Conservation (phyloP, 2,888 invertebrate species). For the Hemicrepidius hirtus region DNA sequence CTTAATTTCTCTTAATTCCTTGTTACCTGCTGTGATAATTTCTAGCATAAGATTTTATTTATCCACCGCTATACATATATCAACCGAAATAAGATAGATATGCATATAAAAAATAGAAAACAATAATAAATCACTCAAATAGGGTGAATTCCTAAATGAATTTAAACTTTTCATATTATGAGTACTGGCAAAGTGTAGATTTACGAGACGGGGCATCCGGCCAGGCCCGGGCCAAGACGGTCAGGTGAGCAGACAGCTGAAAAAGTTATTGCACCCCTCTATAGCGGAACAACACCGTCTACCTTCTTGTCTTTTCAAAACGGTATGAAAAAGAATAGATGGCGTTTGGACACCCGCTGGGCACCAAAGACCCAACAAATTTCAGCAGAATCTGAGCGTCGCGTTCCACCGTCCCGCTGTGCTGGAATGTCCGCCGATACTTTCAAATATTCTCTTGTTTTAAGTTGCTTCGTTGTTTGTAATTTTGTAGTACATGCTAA, state of each 20-base stretch:
- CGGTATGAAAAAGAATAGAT: conserved; percentile 61
- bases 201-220: conserved; percentile 59
- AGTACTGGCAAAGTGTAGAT: conserved; percentile 59
- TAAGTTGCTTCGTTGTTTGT: conserved; percentile 45
- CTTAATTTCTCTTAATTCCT: not conserved
- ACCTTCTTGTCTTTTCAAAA: conserved; percentile 61
- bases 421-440: conserved; percentile 56
- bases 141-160: conserved; percentile 26
- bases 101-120: conserved; percentile 2
- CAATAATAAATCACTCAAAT: conserved; percentile 25
- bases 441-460: conserved; percentile 49
- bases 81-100: not conserved
- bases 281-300: conserved; percentile 59
- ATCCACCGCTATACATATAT: not conserved
- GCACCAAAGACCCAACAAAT: conserved; percentile 62
- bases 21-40: not conserved
- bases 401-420: conserved; percentile 60
- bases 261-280: conserved; percentile 64
- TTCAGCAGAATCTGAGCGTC: conserved; percentile 63
- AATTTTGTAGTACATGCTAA: conserved; percentile 47
- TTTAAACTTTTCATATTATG: conserved; percentile 33
- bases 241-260: conserved; percentile 62
- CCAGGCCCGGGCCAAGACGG: conserved; percentile 58
- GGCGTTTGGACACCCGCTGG: conserved; percentile 61
- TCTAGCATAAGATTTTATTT: not conserved